Evolutionary conservation across 2,797 vertebrate genomes (phyloP), one percentile per base, ranked within the genome.

Genomic region (Heterohyrax brucei): DNA sequence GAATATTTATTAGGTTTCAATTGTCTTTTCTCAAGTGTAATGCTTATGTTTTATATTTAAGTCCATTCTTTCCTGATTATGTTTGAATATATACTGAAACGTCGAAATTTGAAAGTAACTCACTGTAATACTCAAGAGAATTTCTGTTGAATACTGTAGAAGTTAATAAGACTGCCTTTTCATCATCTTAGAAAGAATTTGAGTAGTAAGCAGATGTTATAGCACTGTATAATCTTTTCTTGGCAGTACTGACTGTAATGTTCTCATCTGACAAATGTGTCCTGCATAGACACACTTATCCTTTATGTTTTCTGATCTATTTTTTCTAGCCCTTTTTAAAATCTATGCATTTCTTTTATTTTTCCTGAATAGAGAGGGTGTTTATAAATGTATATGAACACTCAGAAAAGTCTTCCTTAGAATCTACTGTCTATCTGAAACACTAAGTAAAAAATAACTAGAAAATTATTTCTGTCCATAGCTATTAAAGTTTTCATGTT

Each of bases 11-110:
- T 92, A 75, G 44, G 70, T 91, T 88, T 64, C 87, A 50, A 33
- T 61, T 70, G 73, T 0, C 33, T 83, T 80, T 56, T 19, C 28
- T 95, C 80, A 93, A 89, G 66, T 77, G n/a, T 82, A 87, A 30
- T 80, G 92, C 68, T 62, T 66, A 50, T 10, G 0, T 26, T 30
- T 46, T 73, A 59, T 89, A 78, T 87, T 66, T 33, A 26, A 33
- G 64, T 70, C 94, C 93, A 88, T 90, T 96, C 77, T 82, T 95
- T 62, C 72, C 79, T 88, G 73, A 66, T 96, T 72, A 79, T 91
- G 39, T 78, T 66, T 79, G 39, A 62, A 0, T 33, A 46, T 24
- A 50, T 66, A 21, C 53, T 21, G 33, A 82, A 64, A 70, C 83
- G 76, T 26, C 91, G 64, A 88, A 89, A 84, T 68, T 26, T 24